Evolutionary conservation across 1,140 invertebrate genomes (phyloP).

Genomic region (Tetramorium alpestre): DNA sequence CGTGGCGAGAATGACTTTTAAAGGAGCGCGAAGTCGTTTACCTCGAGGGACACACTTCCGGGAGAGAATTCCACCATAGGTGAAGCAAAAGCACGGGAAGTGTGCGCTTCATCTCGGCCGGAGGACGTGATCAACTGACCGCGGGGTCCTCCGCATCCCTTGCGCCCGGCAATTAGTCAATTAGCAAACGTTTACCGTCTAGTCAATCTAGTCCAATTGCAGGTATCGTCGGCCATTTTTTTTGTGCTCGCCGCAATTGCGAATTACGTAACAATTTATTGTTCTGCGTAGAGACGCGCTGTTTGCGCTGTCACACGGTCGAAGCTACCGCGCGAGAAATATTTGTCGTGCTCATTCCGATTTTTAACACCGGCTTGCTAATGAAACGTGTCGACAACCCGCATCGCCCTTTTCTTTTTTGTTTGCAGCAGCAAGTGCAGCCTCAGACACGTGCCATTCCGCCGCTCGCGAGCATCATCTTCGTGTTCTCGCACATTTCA

Average conservation of each 20-base stretch:
- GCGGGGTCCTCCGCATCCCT: constrained; percentile 33
- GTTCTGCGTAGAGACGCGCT: neutral
- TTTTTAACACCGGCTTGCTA: constrained; percentile 20
- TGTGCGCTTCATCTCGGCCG: constrained; percentile 75
- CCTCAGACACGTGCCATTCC: neutral
- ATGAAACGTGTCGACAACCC: neutral
- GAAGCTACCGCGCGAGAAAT: neutral
- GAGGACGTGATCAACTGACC: constrained; percentile 64
- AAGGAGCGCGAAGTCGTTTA: constrained; percentile 62
- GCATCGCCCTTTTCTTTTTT: neutral
- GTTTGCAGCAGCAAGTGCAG: neutral
- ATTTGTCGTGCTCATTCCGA: neutral
- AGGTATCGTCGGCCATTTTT: constrained; percentile 57
- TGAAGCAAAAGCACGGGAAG: constrained; percentile 65
- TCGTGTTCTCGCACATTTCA: neutral
- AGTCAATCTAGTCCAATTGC: constrained; percentile 77
- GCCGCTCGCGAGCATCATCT: neutral
- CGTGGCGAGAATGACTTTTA: constrained; percentile 45
- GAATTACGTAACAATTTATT: constrained; percentile 49
- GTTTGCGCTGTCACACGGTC: neutral
- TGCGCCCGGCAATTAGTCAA: constrained; percentile 72
- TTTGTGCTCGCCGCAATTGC: constrained; percentile 31
- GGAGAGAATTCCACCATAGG: constrained; percentile 62
- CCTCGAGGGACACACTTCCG: constrained; percentile 63
- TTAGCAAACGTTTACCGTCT: constrained; percentile 68